Evolutionary conservation across 2,797 vertebrate species (phyloP), one percentile per base, ranked within the genome.

Genomic region (Lateolabrax maculatus): DNA sequence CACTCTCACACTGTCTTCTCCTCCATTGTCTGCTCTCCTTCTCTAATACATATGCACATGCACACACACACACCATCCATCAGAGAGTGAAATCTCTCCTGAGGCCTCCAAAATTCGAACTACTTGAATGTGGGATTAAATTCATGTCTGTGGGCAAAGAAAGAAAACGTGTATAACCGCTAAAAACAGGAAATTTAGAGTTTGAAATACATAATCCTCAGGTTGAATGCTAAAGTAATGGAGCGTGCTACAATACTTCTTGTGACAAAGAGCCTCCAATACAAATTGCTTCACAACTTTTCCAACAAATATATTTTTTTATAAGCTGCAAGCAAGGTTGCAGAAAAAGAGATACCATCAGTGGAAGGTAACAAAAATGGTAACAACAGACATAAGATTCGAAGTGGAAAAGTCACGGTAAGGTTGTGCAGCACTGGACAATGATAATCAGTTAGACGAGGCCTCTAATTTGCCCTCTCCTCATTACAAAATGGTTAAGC

Each of bases 361-460:
- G 18, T 49, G 58, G 29, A 44, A 53, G 31, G 57, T 63, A 68
- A 80, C 63, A 48, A 15, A 37, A 60, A 66, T 68, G 43, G 21
- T 31, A 23, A 41, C 75, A 55, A 37, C 11, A 43, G 1, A 43
- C 25, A 36, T 52, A 55, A 43, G 41, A 74, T n/a, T 31, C 19
- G 71, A 79, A 29, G 53, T 75, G 56, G 15, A 84, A 78, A 71
- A 83, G 69, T 79, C 75, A 52, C 4, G 21, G 73, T 66, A 48
- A 70, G 61, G 48, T 39, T 68, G 60, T 55, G 36, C 58, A 27
- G 75, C 27, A n/a, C 6, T 67, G 68, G 57, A 82, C 43, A 68
- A 85, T 66, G 81, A 78, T 89, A 88, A 92, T 90, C 79, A 89
- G 67, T 78, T 77, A 53, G 77, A 91, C 55, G 27, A 74, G 81